phyloP scores from a whole-genome alignment of 2,797 vertebrate genomes.

The Dryobates pubescens region DNA sequence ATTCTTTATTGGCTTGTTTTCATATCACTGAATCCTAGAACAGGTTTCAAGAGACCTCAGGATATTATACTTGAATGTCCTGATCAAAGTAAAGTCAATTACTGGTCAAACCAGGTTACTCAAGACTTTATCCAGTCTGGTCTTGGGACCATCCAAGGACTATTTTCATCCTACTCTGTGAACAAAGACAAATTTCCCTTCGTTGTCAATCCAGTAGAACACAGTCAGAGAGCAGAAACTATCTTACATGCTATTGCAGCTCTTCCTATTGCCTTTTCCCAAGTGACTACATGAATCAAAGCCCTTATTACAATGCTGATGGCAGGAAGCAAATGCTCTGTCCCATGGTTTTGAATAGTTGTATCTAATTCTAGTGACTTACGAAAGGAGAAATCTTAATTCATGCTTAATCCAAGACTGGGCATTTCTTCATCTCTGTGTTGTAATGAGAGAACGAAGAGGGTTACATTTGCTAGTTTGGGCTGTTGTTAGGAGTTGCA shows the following conservation, averaged over 20 bases:
- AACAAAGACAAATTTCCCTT: background rate
- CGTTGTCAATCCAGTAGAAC: background rate
- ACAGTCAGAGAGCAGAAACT: background rate
- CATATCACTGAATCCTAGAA: background rate
- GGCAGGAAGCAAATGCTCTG: background rate
- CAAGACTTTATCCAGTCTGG: background rate
- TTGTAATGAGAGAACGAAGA: background rate
- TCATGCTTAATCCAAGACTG: background rate
- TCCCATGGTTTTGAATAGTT: background rate
- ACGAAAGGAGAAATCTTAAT: background rate
- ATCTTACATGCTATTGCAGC: background rate
- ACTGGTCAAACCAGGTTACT: background rate
- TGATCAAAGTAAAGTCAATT: background rate
- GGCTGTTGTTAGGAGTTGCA: background rate
- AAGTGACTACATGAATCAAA: background rate
- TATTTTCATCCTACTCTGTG: background rate
- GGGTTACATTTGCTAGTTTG: background rate
- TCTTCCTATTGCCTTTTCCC: background rate
- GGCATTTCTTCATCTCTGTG: background rate
- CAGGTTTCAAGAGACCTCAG: background rate
- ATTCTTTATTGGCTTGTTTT: background rate
- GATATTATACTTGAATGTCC: background rate
- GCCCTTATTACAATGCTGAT: background rate
- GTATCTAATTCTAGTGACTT: slow-evolving; percentile 14
- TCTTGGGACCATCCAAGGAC: background rate